phyloP scores from a whole-genome alignment of 2,113 vertebrate genomes.

The Cottus gobio region DNA sequence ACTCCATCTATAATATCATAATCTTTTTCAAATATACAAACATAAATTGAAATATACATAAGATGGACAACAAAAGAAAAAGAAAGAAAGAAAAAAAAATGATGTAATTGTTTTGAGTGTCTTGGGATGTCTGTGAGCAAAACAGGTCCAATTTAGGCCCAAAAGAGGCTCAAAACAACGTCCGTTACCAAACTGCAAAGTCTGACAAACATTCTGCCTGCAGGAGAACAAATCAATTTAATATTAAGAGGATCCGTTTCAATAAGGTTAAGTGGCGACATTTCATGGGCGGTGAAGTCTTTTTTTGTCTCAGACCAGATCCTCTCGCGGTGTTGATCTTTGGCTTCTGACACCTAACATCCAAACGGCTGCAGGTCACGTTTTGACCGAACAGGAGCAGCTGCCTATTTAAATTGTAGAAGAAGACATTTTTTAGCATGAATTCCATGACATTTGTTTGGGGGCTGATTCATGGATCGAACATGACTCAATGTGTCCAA shows the following conservation, averaged over 20 bases:
- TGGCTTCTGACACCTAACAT: slow-evolving; percentile 46
- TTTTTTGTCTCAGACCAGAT: slow-evolving; percentile 8
- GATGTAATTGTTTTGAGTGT: no score
- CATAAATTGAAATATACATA: no score
- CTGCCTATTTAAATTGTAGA: not conserved
- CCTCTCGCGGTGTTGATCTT: slow-evolving; percentile 39
- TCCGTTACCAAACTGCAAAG: no score
- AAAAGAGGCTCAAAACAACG: no score
- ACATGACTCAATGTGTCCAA: not conserved
- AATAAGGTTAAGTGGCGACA: not conserved
- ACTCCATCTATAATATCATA: no score
- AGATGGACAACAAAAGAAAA: no score
- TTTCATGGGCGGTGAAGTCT: not conserved
- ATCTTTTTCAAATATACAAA: no score
- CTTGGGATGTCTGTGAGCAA: not conserved
- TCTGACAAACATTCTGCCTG: not conserved
- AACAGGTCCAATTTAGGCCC: not conserved
- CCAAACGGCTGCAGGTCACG: slow-evolving; percentile 44
- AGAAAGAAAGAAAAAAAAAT: no score
- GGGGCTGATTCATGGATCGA: not conserved
- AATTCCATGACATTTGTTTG: not conserved
- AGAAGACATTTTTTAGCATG: not conserved
- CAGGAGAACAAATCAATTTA: not conserved
- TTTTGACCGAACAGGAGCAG: slow-evolving; percentile 37
- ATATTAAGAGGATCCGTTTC: not conserved